A percentile compares a stretch with the other conserved stretches of the same genome.
Conservation (phyloP, 2,888 invertebrate genomes). For the Alcis repandata region DNA sequence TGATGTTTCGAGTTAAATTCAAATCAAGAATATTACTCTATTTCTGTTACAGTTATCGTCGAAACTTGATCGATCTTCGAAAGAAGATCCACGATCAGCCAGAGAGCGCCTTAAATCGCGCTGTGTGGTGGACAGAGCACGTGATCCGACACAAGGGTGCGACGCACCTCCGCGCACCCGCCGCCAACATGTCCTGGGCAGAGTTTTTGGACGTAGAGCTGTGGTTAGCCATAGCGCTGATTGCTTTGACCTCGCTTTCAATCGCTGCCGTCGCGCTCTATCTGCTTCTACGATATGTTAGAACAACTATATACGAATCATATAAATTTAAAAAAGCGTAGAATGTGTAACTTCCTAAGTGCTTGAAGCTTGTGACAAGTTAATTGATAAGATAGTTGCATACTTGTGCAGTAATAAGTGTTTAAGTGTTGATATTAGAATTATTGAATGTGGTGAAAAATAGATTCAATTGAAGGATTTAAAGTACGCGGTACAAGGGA, state of each 20-base stretch:
- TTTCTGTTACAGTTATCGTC: slow-evolving; percentile 42
- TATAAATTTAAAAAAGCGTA: not conserved
- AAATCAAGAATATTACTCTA: not conserved
- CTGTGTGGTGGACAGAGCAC: slow-evolving; percentile 81
- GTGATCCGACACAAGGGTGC: slow-evolving; percentile 74
- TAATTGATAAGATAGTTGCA: no score
- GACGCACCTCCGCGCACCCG: slow-evolving; percentile 68
- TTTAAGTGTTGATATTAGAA: no score
- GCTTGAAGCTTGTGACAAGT: no score
- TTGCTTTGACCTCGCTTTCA: not conserved
- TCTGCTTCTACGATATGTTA: not conserved
- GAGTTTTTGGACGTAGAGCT: slow-evolving; percentile 47
- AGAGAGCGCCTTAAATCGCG: slow-evolving; percentile 66
- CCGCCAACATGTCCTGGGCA: slow-evolving; percentile 58
- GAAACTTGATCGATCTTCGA: slow-evolving; percentile 54
- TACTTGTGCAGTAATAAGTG: no score
- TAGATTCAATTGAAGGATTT: no score
- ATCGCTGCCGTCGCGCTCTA: not conserved
- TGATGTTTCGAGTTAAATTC: no score
- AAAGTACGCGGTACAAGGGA: no score
- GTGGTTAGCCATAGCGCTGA: not conserved
- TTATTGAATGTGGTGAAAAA: no score
- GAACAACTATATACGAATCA: not conserved
- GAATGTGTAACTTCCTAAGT: not conserved
- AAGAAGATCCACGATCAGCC: slow-evolving; percentile 68